These are phyloP conservation scores for Trichogramma pretiosum DNA, from an alignment of 1,140 invertebrate genomes.

Conservation along the genomic window DNA sequence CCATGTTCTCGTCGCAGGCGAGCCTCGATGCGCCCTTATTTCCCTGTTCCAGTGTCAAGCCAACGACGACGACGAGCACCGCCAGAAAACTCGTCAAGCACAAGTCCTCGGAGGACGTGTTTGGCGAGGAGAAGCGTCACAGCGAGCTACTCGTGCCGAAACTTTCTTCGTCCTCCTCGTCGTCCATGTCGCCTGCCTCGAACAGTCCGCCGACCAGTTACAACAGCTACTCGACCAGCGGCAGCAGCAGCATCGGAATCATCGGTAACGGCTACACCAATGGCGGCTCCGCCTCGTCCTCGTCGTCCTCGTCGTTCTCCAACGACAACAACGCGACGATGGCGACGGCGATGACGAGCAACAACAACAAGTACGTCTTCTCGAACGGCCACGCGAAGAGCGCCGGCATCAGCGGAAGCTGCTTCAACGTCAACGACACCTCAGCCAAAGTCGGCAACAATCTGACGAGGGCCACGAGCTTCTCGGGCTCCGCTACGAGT, in stretches of 20 bases:
- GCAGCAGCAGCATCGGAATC: neutral
- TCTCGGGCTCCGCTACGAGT: conserved; percentile 32
- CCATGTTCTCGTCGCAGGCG: conserved; percentile 64
- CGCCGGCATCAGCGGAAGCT: neutral
- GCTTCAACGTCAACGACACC: neutral
- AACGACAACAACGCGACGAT: too few species aligned
- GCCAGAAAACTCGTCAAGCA: conserved; percentile 33
- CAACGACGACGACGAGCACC: conserved; percentile 25
- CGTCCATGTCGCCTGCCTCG: too few species aligned
- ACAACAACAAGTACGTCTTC: neutral
- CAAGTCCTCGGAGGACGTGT: conserved; percentile 50
- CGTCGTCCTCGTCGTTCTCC: too few species aligned
- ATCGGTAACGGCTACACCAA: neutral
- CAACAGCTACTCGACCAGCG: conserved; percentile 4
- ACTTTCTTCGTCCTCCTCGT: conserved; percentile 35
- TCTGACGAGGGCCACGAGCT: conserved; percentile 47
- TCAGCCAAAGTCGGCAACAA: neutral
- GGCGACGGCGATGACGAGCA: too few species aligned
- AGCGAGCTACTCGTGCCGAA: conserved; percentile 31
- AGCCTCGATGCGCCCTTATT: conserved; percentile 32
- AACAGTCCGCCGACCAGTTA: conserved; percentile 1
- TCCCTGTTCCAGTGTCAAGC: conserved; percentile 15
- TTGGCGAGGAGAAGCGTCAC: conserved; percentile 29
- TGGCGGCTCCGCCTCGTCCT: too few species aligned
- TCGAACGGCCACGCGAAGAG: neutral